These are phyloP conservation scores for Phortica okadai DNA, from an alignment of 2,888 invertebrate species.

Conservation along the genomic window DNA sequence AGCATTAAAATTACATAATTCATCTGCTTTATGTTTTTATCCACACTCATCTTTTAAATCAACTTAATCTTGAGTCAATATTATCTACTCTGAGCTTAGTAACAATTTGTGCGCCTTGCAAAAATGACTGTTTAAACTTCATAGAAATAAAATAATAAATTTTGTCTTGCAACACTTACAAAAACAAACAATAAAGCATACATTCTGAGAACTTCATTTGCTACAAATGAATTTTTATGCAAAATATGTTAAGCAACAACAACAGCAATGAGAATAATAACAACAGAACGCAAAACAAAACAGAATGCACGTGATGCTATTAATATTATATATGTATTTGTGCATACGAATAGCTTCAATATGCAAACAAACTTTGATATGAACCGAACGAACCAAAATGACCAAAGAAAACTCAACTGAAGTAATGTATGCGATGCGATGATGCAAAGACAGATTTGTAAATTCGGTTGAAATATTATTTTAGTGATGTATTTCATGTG, in stretches of 20 bases:
- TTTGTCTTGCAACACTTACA: too few species aligned
- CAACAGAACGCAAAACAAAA: background rate
- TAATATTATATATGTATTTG: conserved; percentile 29
- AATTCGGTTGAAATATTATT: background rate
- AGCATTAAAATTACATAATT: too few species aligned
- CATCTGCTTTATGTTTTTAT: too few species aligned
- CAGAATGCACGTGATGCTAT: conserved; percentile 24
- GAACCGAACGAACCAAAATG: background rate
- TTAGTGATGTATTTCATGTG: background rate
- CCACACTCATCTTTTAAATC: too few species aligned
- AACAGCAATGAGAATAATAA: background rate
- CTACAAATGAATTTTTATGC: background rate
- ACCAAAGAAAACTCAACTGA: background rate
- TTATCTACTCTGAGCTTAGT: too few species aligned
- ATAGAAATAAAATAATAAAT: too few species aligned
- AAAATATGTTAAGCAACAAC: background rate
- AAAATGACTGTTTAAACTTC: too few species aligned
- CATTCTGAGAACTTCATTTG: too few species aligned
- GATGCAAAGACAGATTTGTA: background rate
- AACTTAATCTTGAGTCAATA: too few species aligned
- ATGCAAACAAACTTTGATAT: background rate
- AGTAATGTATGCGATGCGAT: background rate
- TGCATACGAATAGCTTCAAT: conserved; percentile 23
- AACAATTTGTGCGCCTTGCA: too few species aligned
- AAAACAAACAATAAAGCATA: too few species aligned